Percentiles rank a stretch among this genome's conserved stretches.
Evolutionary conservation across 2,797 vertebrate genomes (phyloP).

Genomic region (Anabas testudineus): DNA sequence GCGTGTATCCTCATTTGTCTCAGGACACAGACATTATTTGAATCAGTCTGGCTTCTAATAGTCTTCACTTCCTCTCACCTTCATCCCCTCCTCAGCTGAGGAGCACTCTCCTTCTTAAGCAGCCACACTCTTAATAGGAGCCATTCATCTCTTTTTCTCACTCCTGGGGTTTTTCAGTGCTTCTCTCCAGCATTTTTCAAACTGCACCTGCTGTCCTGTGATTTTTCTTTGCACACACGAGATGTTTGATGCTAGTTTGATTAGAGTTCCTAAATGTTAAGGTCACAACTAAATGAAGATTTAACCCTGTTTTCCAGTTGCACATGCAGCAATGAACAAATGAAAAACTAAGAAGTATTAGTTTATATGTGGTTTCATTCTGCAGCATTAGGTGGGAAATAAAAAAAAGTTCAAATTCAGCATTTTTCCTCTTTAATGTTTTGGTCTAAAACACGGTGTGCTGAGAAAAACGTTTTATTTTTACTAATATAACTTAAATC

Average conservation of each 20-base stretch:
- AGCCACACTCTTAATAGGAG: slow-evolving; percentile 34
- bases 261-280: slow-evolving; percentile 11
- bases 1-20: slow-evolving; percentile 31
- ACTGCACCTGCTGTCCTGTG: slow-evolving; percentile 16
- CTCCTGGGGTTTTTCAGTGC: slow-evolving; percentile 3
- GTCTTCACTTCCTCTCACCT: slow-evolving; percentile 54
- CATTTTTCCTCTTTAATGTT: no score
- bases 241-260: not conserved
- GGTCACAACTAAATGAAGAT: slow-evolving; percentile 13
- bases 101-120: slow-evolving; percentile 26
- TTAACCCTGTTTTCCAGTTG: not conserved
- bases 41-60: slow-evolving; percentile 47
- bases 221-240: not conserved
- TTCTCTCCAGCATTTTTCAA: slow-evolving; percentile 21
- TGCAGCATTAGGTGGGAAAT: no score
- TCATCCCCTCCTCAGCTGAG: slow-evolving; percentile 50
- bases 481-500: no score
- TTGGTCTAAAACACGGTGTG: no score
- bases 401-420: no score
- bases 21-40: slow-evolving; percentile 44
- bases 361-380: not conserved
- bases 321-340: not conserved
- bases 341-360: not conserved
- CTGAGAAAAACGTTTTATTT: no score
- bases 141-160: slow-evolving; percentile 38